A percentile compares a stretch with the other conserved stretches of the same genome.
These are phyloP conservation scores for Macheiramphus alcinus DNA, from an alignment of 2,113 vertebrate genomes.

Conservation along the genomic window DNA sequence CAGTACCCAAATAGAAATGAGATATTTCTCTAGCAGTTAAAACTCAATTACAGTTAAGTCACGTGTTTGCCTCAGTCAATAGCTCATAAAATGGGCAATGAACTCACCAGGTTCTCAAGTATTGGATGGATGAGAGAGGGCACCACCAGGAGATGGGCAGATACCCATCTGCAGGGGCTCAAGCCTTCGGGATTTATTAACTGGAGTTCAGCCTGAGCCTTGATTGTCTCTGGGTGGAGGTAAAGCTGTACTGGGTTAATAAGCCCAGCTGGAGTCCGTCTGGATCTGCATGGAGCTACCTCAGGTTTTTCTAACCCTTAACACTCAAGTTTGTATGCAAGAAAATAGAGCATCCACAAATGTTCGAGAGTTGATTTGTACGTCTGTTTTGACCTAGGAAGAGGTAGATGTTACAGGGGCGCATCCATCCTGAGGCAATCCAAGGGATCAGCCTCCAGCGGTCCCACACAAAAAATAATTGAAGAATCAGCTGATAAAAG, in stretches of 20 bases:
- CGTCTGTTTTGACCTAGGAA: background rate
- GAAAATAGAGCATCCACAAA: background rate
- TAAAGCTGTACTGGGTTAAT: background rate
- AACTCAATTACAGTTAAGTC: background rate
- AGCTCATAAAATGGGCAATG: background rate
- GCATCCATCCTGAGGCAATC: background rate
- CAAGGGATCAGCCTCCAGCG: background rate
- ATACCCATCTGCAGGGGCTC: background rate
- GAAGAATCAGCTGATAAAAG: background rate
- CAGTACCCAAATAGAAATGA: background rate
- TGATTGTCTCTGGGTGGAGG: background rate
- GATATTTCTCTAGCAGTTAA: constrained; percentile 2
- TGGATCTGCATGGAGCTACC: background rate
- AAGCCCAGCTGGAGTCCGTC: background rate
- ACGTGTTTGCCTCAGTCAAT: background rate
- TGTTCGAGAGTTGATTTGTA: background rate
- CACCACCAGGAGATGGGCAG: background rate
- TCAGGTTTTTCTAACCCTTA: background rate
- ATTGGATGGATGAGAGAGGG: background rate
- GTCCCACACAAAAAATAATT: background rate
- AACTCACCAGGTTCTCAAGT: background rate
- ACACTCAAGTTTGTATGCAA: background rate
- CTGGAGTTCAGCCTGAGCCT: background rate
- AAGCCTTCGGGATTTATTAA: background rate
- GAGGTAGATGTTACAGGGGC: background rate